Percentiles rank a stretch among this genome's conserved stretches.
phyloP scores from a whole-genome alignment of 2,797 vertebrate genomes.

The Benthosema pterotum region DNA sequence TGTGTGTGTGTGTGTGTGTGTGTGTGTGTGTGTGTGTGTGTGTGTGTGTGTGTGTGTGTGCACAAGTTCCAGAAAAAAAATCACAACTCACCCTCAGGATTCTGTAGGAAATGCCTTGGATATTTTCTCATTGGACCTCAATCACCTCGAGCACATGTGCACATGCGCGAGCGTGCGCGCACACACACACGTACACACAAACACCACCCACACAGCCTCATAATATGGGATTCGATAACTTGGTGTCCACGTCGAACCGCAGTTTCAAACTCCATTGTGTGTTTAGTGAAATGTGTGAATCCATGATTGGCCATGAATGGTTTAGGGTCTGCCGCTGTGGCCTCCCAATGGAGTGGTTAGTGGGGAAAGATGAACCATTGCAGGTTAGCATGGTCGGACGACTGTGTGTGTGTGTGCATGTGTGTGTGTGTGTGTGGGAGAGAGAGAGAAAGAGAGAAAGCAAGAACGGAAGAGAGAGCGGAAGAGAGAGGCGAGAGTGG shows the following conservation, averaged over 20 bases:
- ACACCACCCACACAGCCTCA: conserved; percentile 47
- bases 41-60: conserved; percentile 14
- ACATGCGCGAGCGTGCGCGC: conserved; percentile 27
- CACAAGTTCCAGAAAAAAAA: conserved; percentile 37
- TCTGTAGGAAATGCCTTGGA: conserved; percentile 73
- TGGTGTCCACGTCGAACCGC: conserved; percentile 46
- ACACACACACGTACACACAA: conserved; percentile 10
- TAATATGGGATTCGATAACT: conserved; percentile 34
- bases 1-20: background rate
- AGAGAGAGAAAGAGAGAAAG: background rate
- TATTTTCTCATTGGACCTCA: conserved; percentile 68
- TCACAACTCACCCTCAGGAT: conserved; percentile 58
- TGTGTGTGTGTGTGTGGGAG: too few relatives aligned
- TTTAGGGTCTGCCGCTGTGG: conserved; percentile 23
- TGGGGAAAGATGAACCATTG: conserved; percentile 12
- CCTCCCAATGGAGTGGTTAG: conserved; percentile 10
- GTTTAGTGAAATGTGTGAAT: conserved; percentile 18
- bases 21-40: conserved; percentile 18
- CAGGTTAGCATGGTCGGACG: conserved; percentile 8
- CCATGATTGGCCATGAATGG: conserved; percentile 9
- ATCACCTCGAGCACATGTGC: conserved; percentile 20
- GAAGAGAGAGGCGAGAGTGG: too few relatives aligned
- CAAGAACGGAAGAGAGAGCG: too few relatives aligned
- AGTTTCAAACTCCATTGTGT: conserved; percentile 33
- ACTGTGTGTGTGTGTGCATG: background rate